phyloP scores from a whole-genome alignment of 2,888 invertebrate species.

The Heliconius hortense region DNA sequence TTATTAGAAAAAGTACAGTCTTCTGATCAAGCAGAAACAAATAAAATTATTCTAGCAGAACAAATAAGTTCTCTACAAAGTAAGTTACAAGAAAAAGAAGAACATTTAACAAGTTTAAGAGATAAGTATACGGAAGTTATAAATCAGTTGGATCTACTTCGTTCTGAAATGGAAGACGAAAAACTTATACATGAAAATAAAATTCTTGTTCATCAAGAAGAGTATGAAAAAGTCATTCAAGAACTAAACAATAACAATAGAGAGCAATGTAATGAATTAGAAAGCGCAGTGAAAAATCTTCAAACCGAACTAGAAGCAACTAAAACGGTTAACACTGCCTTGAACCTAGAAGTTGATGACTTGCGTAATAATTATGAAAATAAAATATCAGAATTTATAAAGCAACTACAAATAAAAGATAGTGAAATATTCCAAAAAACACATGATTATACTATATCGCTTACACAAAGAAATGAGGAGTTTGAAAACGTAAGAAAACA shows the following conservation, averaged over 20 bases:
- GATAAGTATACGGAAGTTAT: constrained; percentile 69
- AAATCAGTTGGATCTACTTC: constrained; percentile 67
- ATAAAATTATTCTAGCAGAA: constrained; percentile 66
- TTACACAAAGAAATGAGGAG: constrained; percentile 68
- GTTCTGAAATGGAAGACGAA: constrained; percentile 76
- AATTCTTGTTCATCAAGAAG: constrained; percentile 70
- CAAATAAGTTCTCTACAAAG: constrained; percentile 69
- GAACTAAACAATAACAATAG: constrained; percentile 57
- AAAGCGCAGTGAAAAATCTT: constrained; percentile 53
- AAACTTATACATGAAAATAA: constrained; percentile 71
- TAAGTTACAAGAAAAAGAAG: constrained; percentile 74
- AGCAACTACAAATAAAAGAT: constrained; percentile 64
- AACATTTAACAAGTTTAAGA: constrained; percentile 66
- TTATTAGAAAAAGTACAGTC: constrained; percentile 72
- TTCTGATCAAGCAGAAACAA: constrained; percentile 75
- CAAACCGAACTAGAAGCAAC: constrained; percentile 56
- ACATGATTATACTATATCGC: constrained; percentile 61
- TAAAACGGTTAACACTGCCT: constrained; percentile 56
- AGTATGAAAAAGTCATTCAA: constrained; percentile 68
- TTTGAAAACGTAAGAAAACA: constrained; percentile 70
- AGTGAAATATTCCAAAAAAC: constrained; percentile 71
- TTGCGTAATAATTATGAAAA: constrained; percentile 50
- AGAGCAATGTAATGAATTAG: constrained; percentile 51
- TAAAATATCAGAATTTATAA: constrained; percentile 57
- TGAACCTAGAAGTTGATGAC: constrained; percentile 55